Evolutionary conservation across 2,113 vertebrate species (phyloP).

Genomic region (Onychostruthus taczanowskii): DNA sequence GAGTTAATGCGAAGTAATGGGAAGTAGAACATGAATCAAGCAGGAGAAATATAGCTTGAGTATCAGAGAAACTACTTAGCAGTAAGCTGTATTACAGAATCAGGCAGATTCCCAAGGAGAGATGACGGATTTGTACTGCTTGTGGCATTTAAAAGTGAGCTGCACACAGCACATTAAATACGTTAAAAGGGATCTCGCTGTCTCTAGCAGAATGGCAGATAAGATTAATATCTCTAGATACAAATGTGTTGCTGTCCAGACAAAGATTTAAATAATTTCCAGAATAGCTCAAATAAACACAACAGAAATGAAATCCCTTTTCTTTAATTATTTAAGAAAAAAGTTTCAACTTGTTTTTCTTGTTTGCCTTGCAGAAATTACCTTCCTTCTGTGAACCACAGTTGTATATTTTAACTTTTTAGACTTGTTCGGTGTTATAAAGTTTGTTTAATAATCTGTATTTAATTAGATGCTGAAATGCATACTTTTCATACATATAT

Average conservation of each 20-base stretch:
- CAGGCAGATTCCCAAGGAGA: constrained; percentile 70
- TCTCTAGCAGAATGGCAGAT: not conserved
- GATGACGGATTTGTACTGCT: constrained; percentile 27
- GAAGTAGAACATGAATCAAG: constrained; percentile 51
- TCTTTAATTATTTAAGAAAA: not conserved
- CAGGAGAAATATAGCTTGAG: constrained; percentile 45
- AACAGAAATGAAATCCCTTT: not conserved
- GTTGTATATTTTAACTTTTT: not conserved
- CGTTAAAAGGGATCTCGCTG: not conserved
- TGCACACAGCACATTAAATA: not conserved
- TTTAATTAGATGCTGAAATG: not conserved
- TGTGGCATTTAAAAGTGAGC: constrained; percentile 51
- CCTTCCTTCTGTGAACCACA: not conserved
- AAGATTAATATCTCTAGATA: not conserved
- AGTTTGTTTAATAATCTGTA: not conserved
- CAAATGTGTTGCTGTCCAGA: not conserved
- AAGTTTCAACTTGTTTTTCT: not conserved
- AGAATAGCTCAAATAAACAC: not conserved
- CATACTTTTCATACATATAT: not conserved
- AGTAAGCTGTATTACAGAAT: constrained; percentile 56
- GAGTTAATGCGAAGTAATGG: constrained; percentile 15
- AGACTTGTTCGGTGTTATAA: not conserved
- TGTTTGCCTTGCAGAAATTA: not conserved
- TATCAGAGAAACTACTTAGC: constrained; percentile 68
- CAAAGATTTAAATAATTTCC: not conserved